Evolutionary conservation across 2,797 vertebrate genomes (phyloP), one percentile per base, ranked within the genome.

Genomic region (Danio choprae): DNA sequence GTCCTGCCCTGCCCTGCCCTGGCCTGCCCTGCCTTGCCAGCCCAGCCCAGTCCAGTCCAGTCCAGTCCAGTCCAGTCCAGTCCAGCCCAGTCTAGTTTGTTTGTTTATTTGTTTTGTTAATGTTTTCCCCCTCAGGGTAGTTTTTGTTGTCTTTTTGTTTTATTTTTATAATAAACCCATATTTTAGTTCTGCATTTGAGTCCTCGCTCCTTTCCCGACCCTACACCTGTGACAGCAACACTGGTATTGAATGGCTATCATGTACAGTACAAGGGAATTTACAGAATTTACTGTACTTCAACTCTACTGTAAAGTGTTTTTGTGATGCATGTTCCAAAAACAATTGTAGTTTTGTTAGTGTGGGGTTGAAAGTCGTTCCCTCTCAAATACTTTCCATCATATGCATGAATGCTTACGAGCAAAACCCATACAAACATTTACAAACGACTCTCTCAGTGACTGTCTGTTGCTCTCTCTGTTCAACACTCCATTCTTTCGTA

Each of bases 401-500:
- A 22, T 51, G 46, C 73, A 41, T 53, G 12, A 75, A 41, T 41
- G 50, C 48, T n/a, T 65, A 76, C 1, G 13, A 22, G 53, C 8
- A 68, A 48, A 69, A 50, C 11, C 20, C 75, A 69, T 58, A 46
- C 10, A 58, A 65, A 65, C 60, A 67, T 15, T 0, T 67, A 59
- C 16, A 50, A 59, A 60, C 15, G 20, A 20, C 38, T 60, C 10
- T 50, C 36, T 40, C 7, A 12, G 44, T 18, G 16, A 10, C 46
- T 36, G 18, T 56, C 50, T 36, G 46, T 77, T 44, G 51, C 22
- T 50, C 44, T 79, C 55, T 40, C 38, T 44, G 3, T 59, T n/a
- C 36, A 70, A 79, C 22, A 79, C 13, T 69, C 65, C 2, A 13
- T 51, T 58, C 53, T 58, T 59, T 71, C 13, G 65, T 18, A 77